Evolutionary conservation across 2,797 vertebrate species (phyloP).

Genomic region (Pelobates cultripes): DNA sequence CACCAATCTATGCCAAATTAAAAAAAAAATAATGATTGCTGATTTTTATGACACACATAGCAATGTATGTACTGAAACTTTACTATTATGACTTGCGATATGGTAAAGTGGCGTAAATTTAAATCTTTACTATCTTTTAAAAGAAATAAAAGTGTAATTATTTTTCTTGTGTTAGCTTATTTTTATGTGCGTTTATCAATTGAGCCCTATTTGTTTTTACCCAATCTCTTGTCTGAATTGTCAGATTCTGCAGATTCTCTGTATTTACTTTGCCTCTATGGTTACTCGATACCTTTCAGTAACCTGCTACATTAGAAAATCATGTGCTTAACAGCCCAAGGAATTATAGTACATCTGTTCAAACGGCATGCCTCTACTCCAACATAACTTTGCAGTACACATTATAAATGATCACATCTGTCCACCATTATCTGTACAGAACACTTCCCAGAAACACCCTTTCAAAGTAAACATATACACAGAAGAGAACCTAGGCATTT

Average conservation of each 20-base stretch:
- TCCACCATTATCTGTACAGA: conserved; percentile 25
- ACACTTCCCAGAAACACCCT: neutral
- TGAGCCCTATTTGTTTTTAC: too few relatives aligned
- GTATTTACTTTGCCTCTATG: conserved; percentile 37
- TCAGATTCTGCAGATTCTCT: neutral
- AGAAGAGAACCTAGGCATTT: neutral
- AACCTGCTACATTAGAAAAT: conserved; percentile 40
- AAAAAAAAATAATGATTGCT: too few relatives aligned
- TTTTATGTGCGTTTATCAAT: too few relatives aligned
- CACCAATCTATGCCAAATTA: too few relatives aligned
- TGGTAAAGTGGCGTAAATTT: too few relatives aligned
- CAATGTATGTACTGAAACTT: too few relatives aligned
- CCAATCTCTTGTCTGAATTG: too few relatives aligned
- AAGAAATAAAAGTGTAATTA: too few relatives aligned
- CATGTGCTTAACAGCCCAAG: conserved; percentile 21
- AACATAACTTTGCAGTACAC: conserved; percentile 19
- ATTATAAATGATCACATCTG: conserved; percentile 41
- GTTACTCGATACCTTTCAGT: conserved; percentile 38
- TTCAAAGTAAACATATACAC: conserved; percentile 19
- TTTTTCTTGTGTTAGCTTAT: too few relatives aligned
- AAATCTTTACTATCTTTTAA: too few relatives aligned
- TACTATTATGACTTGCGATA: too few relatives aligned
- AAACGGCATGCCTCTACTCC: conserved; percentile 23
- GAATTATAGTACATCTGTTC: conserved; percentile 39
- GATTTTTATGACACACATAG: too few relatives aligned